Percentiles rank a stretch among this genome's conserved stretches.
These are phyloP conservation scores for Tragelaphus strepsiceros DNA, from an alignment of 2,113 vertebrate genomes.

Conservation along the genomic window DNA sequence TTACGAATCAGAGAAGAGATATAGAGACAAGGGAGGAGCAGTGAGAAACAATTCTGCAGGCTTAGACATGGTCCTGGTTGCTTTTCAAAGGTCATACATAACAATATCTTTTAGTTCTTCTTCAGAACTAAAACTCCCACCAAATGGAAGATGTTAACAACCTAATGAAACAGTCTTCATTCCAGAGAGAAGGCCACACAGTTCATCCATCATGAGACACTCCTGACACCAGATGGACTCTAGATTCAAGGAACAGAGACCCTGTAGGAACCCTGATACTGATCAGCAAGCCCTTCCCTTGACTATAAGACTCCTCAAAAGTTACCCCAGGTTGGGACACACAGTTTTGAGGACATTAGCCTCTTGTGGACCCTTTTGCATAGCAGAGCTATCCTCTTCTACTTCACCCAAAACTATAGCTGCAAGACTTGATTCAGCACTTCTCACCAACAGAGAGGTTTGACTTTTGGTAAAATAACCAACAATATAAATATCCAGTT, in stretches of 20 bases:
- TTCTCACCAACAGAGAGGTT: not conserved
- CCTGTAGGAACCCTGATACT: not conserved
- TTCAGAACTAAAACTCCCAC: not conserved
- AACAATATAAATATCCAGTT: not conserved
- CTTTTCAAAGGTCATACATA: not conserved
- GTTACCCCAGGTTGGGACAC: not conserved
- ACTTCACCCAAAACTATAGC: not conserved
- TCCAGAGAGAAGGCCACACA: not conserved
- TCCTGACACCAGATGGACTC: not conserved
- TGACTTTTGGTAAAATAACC: not conserved
- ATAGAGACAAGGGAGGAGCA: not conserved
- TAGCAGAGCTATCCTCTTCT: not conserved
- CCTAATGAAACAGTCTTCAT: not conserved
- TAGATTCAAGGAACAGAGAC: not conserved
- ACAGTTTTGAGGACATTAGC: not conserved
- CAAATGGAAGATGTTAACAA: not conserved
- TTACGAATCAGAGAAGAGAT: not conserved
- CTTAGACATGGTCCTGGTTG: not conserved
- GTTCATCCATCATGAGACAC: not conserved
- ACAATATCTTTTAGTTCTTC: not conserved
- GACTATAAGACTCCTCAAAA: not conserved
- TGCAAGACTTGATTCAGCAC: not conserved
- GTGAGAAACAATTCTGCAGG: not conserved
- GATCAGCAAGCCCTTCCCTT: not conserved
- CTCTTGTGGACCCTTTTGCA: not conserved